A percentile compares a stretch with the other conserved stretches of the same genome.
phyloP scores from a whole-genome alignment of 2,797 vertebrate genomes.

The Gouania willdenowi region DNA sequence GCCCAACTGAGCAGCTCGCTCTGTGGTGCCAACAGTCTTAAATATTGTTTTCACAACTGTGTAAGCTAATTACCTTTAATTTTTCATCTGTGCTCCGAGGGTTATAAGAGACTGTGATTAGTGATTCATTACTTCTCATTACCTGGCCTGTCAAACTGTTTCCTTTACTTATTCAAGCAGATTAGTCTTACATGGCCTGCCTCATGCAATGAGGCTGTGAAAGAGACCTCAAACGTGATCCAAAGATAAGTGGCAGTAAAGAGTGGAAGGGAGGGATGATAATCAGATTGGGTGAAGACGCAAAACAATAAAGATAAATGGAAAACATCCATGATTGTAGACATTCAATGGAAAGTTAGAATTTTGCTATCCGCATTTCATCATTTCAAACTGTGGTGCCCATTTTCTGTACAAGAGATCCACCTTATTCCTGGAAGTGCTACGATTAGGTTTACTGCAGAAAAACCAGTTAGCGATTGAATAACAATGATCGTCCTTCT shows the following conservation, averaged over 20 bases:
- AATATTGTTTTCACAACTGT: slow-evolving; percentile 77
- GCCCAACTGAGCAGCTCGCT: too few species aligned
- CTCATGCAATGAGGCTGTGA: slow-evolving; percentile 50
- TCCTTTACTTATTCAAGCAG: slow-evolving; percentile 77
- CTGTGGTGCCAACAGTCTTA: slow-evolving; percentile 69
- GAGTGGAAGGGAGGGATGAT: not conserved
- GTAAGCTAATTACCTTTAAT: slow-evolving; percentile 76
- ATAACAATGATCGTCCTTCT: too few species aligned
- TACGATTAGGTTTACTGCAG: too few species aligned
- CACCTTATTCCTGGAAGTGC: too few species aligned
- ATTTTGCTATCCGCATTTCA: too few species aligned
- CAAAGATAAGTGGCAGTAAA: slow-evolving; percentile 30
- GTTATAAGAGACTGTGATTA: slow-evolving; percentile 72
- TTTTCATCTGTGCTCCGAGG: slow-evolving; percentile 75
- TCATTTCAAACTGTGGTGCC: too few species aligned
- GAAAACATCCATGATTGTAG: not conserved
- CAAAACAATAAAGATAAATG: not conserved
- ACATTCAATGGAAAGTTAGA: too few species aligned
- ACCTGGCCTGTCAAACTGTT: slow-evolving; percentile 75
- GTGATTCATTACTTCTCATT: slow-evolving; percentile 79
- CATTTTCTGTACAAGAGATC: too few species aligned
- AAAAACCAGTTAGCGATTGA: too few species aligned
- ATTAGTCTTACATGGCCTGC: slow-evolving; percentile 69
- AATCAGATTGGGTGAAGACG: not conserved
- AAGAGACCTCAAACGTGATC: slow-evolving; percentile 55